Percentiles rank a stretch among this genome's conserved stretches.
phyloP scores from a whole-genome alignment of 2,888 invertebrate species.

The Globia sparganii region DNA sequence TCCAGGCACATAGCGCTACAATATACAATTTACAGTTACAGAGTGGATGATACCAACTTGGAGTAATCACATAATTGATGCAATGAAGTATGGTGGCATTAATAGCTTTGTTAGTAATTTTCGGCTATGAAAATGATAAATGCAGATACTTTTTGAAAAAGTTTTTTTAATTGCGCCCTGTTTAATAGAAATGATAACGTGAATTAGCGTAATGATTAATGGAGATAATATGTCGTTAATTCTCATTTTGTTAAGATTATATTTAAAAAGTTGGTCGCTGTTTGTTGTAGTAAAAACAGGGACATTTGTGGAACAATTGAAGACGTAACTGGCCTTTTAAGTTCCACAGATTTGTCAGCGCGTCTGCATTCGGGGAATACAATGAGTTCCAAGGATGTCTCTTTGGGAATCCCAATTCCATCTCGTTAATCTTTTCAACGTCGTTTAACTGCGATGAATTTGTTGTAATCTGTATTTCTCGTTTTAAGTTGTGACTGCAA shows the following conservation, averaged over 20 bases:
- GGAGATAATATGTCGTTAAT: constrained; percentile 1
- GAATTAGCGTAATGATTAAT: constrained; percentile 25
- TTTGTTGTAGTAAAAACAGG: neutral
- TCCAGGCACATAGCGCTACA: constrained; percentile 17
- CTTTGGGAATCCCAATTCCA: constrained; percentile 43
- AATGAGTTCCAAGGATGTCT: constrained; percentile 47
- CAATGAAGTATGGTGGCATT: constrained; percentile 38
- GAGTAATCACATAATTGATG: constrained; percentile 45
- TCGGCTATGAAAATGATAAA: constrained; percentile 54
- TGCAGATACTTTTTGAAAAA: constrained; percentile 12
- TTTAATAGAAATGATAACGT: constrained; percentile 41
- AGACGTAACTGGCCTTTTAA: constrained; percentile 45
- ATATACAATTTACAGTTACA: constrained; percentile 30
- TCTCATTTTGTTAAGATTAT: constrained; percentile 4
- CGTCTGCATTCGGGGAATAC: constrained; percentile 43
- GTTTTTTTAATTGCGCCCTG: constrained; percentile 35
- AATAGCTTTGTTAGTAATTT: constrained; percentile 46
- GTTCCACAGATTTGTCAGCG: constrained; percentile 48
- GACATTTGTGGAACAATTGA: constrained; percentile 46
- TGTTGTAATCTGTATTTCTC: constrained; percentile 33
- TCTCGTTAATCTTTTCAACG: constrained; percentile 52
- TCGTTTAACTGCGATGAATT: constrained; percentile 47
- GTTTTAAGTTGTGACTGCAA: constrained; percentile 17
- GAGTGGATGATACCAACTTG: constrained; percentile 16
- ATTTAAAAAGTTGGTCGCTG: neutral